phyloP scores from a whole-genome alignment of 2,888 invertebrate species.

The Toxonevra muliebris region DNA sequence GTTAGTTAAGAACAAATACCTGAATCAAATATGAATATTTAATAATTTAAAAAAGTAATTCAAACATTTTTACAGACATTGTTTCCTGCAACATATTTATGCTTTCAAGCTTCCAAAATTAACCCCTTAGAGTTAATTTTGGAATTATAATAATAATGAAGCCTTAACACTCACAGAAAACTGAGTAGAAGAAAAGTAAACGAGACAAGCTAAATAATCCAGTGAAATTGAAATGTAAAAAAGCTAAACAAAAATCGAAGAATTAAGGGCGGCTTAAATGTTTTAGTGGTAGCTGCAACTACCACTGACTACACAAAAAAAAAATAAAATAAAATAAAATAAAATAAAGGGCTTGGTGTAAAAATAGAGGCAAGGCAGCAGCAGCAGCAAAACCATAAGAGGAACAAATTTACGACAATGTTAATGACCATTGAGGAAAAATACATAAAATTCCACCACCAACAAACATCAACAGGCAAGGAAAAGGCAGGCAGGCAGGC shows the following conservation, averaged over 20 bases:
- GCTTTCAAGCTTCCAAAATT: too few relatives aligned
- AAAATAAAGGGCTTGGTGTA: background rate
- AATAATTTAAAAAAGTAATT: background rate
- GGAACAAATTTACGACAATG: constrained; percentile 42
- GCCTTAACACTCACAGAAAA: too few relatives aligned
- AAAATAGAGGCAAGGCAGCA: constrained; percentile 4
- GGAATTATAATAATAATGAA: too few relatives aligned
- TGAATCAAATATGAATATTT: too few relatives aligned
- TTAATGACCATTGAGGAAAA: constrained; percentile 39
- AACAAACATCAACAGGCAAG: constrained; percentile 10
- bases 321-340: constrained; percentile 8
- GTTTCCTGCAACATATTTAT: too few relatives aligned
- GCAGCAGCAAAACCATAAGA: background rate
- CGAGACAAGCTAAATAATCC: constrained; percentile 2
- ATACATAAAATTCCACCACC: constrained; percentile 40
- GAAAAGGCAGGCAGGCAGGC: background rate
- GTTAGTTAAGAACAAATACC: too few relatives aligned
- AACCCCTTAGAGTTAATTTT: too few relatives aligned
- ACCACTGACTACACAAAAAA: constrained; percentile 6
- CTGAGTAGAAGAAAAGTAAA: background rate
- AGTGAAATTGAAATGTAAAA: constrained; percentile 8
- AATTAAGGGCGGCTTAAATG: constrained; percentile 2
- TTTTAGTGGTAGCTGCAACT: background rate
- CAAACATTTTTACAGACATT: background rate
- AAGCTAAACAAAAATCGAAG: background rate